Conservation (phyloP, 2,888 invertebrate genomes). For the Spisula solida region DNA sequence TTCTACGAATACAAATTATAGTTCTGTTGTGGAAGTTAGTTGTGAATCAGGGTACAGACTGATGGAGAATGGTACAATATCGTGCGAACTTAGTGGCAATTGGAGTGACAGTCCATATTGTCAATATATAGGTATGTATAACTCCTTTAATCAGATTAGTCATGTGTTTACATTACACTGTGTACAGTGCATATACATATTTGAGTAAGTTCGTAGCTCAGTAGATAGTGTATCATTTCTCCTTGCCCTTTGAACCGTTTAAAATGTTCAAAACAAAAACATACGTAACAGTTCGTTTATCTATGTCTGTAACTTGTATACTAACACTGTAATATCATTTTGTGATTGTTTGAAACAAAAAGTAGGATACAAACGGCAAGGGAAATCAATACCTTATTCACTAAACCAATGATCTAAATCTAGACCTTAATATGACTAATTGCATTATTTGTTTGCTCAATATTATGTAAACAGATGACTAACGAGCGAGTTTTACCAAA, state of each 20-base stretch:
- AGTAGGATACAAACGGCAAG: background rate
- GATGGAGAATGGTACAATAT: constrained; percentile 16
- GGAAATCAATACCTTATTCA: background rate
- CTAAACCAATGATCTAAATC: background rate
- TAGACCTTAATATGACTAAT: background rate
- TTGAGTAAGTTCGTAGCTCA: too few relatives aligned
- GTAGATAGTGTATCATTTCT: too few relatives aligned
- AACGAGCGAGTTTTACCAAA: background rate
- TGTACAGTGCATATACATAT: too few relatives aligned
- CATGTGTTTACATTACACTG: background rate
- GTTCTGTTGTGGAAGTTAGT: constrained; percentile 3
- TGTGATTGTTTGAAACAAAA: too few relatives aligned
- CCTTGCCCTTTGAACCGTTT: too few relatives aligned
- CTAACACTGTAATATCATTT: too few relatives aligned
- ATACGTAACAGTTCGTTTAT: too few relatives aligned
- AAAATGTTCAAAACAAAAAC: too few relatives aligned
- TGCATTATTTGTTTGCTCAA: background rate
- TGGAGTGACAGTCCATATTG: constrained; percentile 34
- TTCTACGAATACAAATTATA: background rate
- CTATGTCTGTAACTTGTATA: too few relatives aligned
- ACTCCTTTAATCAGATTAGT: background rate
- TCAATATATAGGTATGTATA: constrained; percentile 38
- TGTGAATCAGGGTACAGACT: constrained; percentile 36
- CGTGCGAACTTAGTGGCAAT: constrained; percentile 7
- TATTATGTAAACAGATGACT: background rate